Evolutionary conservation across 2,113 vertebrate species (phyloP), one percentile per base, ranked within the genome.

Genomic region (Stegostoma tigrinum): DNA sequence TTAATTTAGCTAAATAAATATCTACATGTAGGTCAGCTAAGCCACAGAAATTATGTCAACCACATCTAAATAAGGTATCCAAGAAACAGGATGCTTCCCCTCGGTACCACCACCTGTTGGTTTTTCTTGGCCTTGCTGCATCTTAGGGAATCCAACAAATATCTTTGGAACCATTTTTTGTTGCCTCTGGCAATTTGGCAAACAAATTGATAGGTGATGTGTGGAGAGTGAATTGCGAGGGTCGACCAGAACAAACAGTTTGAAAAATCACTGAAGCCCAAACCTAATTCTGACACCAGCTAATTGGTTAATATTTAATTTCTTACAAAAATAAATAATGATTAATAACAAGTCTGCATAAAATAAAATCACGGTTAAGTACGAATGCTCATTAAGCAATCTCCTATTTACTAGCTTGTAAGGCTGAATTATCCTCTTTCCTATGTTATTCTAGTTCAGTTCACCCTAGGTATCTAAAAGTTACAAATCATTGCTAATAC

Each of bases 1-100:
- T 95, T 95, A 94, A 67, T n/a, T 95, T 70, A 95, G 68, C 48
- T 70, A 70, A 95, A 95, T 70, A 95, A 95, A 95, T 75, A 95
- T 48, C 45, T 52, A 38, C 45, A 61, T 52, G 68, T 72, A 15
- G 67, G 52, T 95, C 68, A 75, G 94, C 10, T 48, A 75, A 95
- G 66, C 94, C 68, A 72, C 94, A 95, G 68, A 95, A 95, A 95
- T 95, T 27, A 95, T 52, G 48, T 70, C 48, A 95, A 75, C 94
- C 67, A 95, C 38, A 70, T 95, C 94, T 95, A 95, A 95, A 48
- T 95, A 48, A 72, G 45, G 38, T 75, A 72, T 95, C 67, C 75
- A 95, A 95, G 67, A 34, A 95, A 72, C 42, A 75, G 94, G 42
- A 95, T 72, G 68, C 61, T 72, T 75, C 94, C 66, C 23, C 94